Evolutionary conservation across 2,888 invertebrate species (phyloP).

Genomic region (Frankliniella intonsa): DNA sequence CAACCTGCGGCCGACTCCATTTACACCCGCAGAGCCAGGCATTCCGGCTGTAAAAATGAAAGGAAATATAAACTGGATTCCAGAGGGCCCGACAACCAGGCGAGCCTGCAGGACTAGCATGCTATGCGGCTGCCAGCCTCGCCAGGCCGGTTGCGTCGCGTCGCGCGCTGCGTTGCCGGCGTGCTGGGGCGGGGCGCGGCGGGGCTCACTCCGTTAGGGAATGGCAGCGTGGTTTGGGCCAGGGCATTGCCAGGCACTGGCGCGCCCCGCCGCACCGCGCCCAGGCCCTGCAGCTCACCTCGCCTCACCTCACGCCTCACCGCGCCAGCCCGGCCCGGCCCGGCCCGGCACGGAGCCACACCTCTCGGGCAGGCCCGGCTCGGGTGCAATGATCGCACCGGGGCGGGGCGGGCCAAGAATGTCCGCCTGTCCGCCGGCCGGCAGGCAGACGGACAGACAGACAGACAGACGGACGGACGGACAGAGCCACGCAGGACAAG

Average conservation of each 20-base stretch:
- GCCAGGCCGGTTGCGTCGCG: neutral
- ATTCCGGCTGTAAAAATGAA: conserved; percentile 6
- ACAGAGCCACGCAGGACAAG: neutral
- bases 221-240: neutral
- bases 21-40: neutral
- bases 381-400: conserved; percentile 4
- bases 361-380: neutral
- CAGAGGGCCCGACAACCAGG: neutral
- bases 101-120: neutral
- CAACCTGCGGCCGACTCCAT: too few species aligned
- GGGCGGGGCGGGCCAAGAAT: neutral
- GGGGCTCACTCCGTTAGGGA: neutral
- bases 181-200: neutral
- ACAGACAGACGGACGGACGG: neutral
- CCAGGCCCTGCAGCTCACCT: neutral
- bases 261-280: neutral
- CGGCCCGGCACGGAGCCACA: neutral
- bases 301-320: neutral
- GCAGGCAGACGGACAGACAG: neutral
- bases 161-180: neutral
- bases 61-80: neutral
- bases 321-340: neutral
- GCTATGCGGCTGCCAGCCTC: too few species aligned
- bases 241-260: neutral
- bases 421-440: neutral